Evolutionary conservation across 2,888 invertebrate genomes (phyloP).

Genomic region (Lasiommata megera): DNA sequence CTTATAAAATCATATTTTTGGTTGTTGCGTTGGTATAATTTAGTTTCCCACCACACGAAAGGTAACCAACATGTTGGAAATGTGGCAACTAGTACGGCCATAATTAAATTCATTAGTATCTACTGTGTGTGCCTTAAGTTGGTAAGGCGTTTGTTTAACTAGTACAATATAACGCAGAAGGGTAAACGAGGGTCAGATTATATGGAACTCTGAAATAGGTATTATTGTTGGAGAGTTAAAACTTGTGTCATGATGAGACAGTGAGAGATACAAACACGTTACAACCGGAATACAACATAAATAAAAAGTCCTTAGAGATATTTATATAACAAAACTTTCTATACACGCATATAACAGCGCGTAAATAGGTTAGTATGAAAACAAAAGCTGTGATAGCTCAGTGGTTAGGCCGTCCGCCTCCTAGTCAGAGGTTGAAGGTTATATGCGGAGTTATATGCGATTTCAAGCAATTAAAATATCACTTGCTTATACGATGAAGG

Average conservation of each 20-base stretch:
- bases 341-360: too few species aligned
- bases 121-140: slow-evolving; percentile 2
- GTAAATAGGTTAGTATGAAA: too few species aligned
- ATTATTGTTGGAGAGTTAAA: slow-evolving; percentile 1
- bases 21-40: too few species aligned
- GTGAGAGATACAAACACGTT: neutral
- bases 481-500: too few species aligned
- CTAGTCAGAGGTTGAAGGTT: too few species aligned
- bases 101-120: slow-evolving; percentile 7
- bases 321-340: too few species aligned
- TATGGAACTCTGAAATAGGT: slow-evolving; percentile 8
- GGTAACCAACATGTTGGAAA: neutral
- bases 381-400: too few species aligned
- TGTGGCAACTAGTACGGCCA: neutral
- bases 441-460: too few species aligned
- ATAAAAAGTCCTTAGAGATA: too few species aligned
- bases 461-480: too few species aligned
- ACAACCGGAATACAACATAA: neutral
- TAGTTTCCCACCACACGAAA: neutral
- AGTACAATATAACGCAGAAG: slow-evolving; percentile 10
- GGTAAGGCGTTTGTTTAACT: slow-evolving; percentile 9
- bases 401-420: too few species aligned
- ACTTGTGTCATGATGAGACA: neutral
- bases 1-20: too few species aligned
- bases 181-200: slow-evolving; percentile 11